Percentiles rank a stretch among this genome's conserved stretches.
These are phyloP conservation scores for Neotoxoptera formosana DNA, from an alignment of 1,140 invertebrate species.

Conservation along the genomic window DNA sequence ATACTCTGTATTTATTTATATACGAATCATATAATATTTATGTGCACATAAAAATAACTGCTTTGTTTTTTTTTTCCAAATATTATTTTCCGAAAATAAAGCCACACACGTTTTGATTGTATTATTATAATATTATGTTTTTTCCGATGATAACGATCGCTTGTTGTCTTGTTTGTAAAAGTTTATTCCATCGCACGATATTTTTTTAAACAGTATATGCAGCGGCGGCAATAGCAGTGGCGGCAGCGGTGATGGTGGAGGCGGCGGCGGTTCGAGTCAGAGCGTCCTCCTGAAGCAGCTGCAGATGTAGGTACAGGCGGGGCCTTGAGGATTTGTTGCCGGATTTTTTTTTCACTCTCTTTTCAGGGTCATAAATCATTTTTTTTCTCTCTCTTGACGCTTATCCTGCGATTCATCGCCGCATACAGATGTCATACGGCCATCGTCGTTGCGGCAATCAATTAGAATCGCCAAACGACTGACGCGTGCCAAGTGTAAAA, in stretches of 20 bases:
- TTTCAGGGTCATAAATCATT: slow-evolving; percentile 26
- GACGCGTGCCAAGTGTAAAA: slow-evolving; percentile 17
- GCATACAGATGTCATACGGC: not conserved
- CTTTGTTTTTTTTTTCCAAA: not conserved
- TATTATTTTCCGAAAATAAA: not conserved
- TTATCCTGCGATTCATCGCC: not conserved
- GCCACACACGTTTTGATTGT: not conserved
- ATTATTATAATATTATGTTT: not conserved
- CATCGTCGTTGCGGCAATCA: not conserved
- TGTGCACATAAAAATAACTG: not conserved
- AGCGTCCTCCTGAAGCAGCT: not conserved
- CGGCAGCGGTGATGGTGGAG: not conserved
- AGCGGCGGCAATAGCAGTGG: not conserved
- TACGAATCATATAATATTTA: not conserved
- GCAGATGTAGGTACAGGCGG: not conserved
- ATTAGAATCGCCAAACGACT: not conserved
- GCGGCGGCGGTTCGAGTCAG: not conserved
- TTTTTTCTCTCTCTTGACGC: not conserved
- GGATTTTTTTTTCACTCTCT: not conserved
- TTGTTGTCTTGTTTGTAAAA: not conserved
- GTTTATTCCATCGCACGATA: not conserved
- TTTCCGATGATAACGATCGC: not conserved
- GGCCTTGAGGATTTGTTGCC: not conserved
- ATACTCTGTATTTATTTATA: not conserved
- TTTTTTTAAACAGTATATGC: not conserved